Base-by-base conservation (phyloP, 2,888 invertebrate species). In the Calameuta filiformis region DNA sequence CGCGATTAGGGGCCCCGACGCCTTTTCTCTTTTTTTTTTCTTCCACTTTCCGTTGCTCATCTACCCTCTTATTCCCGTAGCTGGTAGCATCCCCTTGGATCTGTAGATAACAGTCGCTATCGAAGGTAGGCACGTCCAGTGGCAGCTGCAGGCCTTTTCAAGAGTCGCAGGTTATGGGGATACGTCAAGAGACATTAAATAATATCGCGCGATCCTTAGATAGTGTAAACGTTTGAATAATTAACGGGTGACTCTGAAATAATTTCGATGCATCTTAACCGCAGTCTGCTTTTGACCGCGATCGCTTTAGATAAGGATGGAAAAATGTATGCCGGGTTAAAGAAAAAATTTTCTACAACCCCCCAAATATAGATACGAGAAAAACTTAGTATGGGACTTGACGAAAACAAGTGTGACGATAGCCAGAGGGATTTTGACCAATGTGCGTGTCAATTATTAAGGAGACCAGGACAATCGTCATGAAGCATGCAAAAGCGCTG, bases 401-500 rank as follows among this genome's bases (percentile, higher is more conserved):
- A 56, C 9, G 56, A 1, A 9, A 56, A 23, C 23, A 6, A 56
- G 56, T 23, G 56, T 23, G 6, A 56, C 9, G 56, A 23, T 9
- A 23, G 23, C 23, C 56, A 23, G 9, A 56, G 9, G 9, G 23
- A 56, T 23, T 23, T 56, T 56, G 23, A 23, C 15, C 23, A 56
- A 23, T 23, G 9, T 23, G 56, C 9, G 2, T 56, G 23, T 56
- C 23, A 23, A 2, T 56, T 23, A 9, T 40, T 69, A 30, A 33
- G 12, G 75, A 35, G 76, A 68, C 68, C 35, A 71, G 78, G n/a
- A 73, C n/a, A n/a, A 68, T 56, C 84, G 83, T 83, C 79, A 86
- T 87, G 81, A 82, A 87, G 81, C 82, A 87, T 87, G 85, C 82
- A 87, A 80, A 80, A 79, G 79, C 81, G 80, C 84, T 84, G 83